Base-by-base conservation (phyloP, 2,888 invertebrate species). In the Phaonia tiefii region DNA sequence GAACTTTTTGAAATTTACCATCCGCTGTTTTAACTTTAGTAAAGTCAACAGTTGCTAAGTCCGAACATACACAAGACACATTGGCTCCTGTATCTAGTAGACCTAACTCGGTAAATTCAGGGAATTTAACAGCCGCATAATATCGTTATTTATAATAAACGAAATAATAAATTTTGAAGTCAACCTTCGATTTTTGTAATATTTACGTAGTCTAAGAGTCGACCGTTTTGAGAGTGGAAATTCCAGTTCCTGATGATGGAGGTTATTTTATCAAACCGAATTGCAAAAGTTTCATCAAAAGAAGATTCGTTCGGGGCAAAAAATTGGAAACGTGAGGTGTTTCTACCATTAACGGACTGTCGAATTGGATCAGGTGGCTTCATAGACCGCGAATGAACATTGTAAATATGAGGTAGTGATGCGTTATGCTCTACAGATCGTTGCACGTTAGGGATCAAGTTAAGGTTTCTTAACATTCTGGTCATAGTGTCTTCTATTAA, bases 171-270 rank as follows among this genome's bases (percentile, higher is more conserved):
- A 22, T 63, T 63, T 42, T 1, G 42, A 42, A 7, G 20, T 10
- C 1, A 42, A 13, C 42, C 22, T 63, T 39, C 44, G 1, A 1
- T 0, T 11, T 20, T 63, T 42, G 8, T 22, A 42, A 42, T 22
- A 63, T 42, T 42, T 17, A 8, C 63, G 39, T 1, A 63, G n/a
- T 44, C 63, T 15, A 20, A 44, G 2, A 3, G 65, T 66, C 0
- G 65, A 44, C 0, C 65, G 13, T 46, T 46, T 66, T 1, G 49
- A n/a, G n/a, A n/a, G n/a, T n/a, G n/a, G n/a, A 58, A 26, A 31
- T 58, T 58, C 26, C 71, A 58, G 11, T 25, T 44, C 17, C 58
- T 26, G 1, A 70, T 46, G 10, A 71, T 31, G 11, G 58, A 26
- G 2, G 70, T 26, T 17, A 71, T 49, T 49, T 60, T 49, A 3